Conservation (phyloP, 1,140 invertebrate species). For the Kradibia gibbosae region DNA sequence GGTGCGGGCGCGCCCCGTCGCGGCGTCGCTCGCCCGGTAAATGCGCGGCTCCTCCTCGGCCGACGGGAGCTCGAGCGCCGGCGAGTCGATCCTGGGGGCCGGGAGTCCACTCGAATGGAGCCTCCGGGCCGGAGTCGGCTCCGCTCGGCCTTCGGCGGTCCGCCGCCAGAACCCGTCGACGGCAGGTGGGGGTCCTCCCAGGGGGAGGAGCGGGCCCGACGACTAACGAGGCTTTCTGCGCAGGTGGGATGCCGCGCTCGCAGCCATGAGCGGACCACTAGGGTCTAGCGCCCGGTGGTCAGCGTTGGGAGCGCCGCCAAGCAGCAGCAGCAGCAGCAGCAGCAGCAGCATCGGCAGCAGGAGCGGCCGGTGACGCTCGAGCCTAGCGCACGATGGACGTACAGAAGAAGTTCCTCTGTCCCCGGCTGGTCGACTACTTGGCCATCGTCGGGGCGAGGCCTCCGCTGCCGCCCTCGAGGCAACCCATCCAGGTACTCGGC, state of each 20-base stretch:
- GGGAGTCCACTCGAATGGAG: no score
- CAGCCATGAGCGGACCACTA: conserved; percentile 34
- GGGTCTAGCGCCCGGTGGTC: neutral
- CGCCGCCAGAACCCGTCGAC: no score
- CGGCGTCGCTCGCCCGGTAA: no score
- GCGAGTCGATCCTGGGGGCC: neutral
- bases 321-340: neutral
- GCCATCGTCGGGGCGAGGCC: conserved; percentile 93
- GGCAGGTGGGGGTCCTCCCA: no score
- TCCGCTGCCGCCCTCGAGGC: conserved; percentile 74
- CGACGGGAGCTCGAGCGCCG: neutral
- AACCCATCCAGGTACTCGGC: conserved; percentile 80
- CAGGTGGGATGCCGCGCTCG: conserved; percentile 4
- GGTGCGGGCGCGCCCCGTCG: no score
- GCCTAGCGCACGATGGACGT: conserved; percentile 72
- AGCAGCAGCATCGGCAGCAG: neutral
- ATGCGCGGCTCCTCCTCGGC: no score
- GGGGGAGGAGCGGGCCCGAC: no score
- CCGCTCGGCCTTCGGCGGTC: no score
- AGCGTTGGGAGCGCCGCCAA: neutral
- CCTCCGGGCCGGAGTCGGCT: no score
- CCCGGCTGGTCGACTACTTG: conserved; percentile 93
- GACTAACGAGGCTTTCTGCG: neutral
- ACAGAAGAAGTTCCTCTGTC: conserved; percentile 87
- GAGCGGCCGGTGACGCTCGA: neutral